Evolutionary conservation across 2,797 vertebrate genomes (phyloP).

Genomic region (Trachops cirrhosus): DNA sequence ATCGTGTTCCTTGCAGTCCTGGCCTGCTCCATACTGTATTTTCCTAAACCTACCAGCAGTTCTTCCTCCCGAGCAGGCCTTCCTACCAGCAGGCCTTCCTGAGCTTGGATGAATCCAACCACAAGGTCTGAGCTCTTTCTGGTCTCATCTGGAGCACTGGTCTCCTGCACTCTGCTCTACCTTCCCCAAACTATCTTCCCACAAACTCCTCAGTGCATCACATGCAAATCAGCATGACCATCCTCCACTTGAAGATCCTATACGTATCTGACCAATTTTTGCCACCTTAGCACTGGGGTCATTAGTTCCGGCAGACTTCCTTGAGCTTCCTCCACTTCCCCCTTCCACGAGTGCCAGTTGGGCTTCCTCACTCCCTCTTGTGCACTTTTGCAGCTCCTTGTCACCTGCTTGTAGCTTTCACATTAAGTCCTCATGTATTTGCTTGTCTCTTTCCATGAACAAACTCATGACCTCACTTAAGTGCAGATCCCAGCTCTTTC

Average conservation of each 20-base stretch:
- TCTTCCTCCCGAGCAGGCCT: not conserved
- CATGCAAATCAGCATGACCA: not conserved
- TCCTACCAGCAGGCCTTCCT: too few species aligned
- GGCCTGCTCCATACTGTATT: not conserved
- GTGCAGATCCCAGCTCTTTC: not conserved
- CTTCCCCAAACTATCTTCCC: not conserved
- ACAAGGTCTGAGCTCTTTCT: not conserved
- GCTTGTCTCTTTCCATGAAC: not conserved
- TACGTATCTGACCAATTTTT: not conserved
- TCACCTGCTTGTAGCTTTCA: not conserved
- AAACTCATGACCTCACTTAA: not conserved
- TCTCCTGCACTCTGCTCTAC: too few species aligned
- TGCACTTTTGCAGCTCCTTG: not conserved
- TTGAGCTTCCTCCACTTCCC: not conserved
- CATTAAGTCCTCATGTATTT: not conserved
- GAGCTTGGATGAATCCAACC: not conserved
- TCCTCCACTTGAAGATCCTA: not conserved
- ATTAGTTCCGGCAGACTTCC: not conserved
- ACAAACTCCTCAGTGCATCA: not conserved
- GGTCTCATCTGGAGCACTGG: not conserved
- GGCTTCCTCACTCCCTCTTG: not conserved
- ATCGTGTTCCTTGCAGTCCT: not conserved
- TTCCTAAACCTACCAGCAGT: not conserved
- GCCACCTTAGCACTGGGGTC: not conserved
- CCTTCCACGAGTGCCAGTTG: rapidly evolving